Percentiles rank a stretch among this genome's conserved stretches.
These are phyloP conservation scores for Scomber scombrus DNA, from an alignment of 2,113 vertebrate species.

Conservation along the genomic window DNA sequence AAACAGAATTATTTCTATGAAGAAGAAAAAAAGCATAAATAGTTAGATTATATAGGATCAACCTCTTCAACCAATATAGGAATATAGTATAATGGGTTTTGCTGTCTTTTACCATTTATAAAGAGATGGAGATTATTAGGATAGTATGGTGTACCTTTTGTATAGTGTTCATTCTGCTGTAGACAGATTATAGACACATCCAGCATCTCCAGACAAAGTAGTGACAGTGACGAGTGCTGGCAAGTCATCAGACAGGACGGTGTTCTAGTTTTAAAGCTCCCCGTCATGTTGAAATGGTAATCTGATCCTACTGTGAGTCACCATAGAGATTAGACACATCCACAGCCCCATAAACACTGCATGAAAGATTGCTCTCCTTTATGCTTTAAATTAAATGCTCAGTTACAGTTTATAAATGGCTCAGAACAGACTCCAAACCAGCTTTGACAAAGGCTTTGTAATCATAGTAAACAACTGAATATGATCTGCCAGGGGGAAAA, in stretches of 20 bases:
- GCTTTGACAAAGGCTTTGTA: background rate
- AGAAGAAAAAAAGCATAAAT: no score
- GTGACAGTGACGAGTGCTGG: background rate
- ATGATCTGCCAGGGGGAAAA: background rate
- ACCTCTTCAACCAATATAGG: no score
- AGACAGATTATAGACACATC: background rate
- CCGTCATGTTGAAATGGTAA: conserved; percentile 35
- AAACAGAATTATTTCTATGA: no score
- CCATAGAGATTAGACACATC: background rate
- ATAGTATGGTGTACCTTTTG: background rate
- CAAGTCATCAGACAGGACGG: conserved; percentile 2
- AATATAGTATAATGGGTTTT: no score
- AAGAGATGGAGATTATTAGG: no score
- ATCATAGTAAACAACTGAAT: background rate
- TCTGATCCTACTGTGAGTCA: conserved; percentile 47
- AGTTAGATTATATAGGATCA: no score
- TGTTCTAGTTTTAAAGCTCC: conserved; percentile 12
- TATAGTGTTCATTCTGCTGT: background rate
- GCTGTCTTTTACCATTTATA: no score
- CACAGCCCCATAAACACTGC: conserved; percentile 18
- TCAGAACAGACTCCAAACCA: background rate
- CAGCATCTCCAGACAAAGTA: background rate
- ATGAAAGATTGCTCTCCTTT: background rate
- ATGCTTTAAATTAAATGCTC: background rate
- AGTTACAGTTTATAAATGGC: background rate